phyloP scores from a whole-genome alignment of 2,113 vertebrate genomes.

The Drymodes brunneopygia region DNA sequence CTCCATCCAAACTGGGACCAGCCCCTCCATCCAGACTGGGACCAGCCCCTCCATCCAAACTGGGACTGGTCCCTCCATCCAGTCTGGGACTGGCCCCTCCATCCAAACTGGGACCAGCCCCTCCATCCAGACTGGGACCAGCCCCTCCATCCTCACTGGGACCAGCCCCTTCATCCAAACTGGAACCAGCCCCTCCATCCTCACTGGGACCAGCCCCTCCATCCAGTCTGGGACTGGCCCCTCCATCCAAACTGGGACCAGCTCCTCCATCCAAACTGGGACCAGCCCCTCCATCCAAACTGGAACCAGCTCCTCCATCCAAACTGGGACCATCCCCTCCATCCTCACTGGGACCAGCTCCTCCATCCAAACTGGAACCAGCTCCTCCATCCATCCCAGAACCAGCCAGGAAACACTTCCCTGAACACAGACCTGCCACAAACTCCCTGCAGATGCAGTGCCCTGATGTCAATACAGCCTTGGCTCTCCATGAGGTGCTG shows the following conservation, averaged over 20 bases:
- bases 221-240: too few species aligned
- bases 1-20: too few species aligned
- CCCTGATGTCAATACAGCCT: not conserved
- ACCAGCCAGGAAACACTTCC: not conserved
- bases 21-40: too few species aligned
- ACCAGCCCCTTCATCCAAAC: not conserved
- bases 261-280: not conserved
- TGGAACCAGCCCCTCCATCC: not conserved
- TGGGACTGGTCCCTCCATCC: not conserved
- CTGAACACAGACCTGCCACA: not conserved
- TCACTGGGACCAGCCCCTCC: not conserved
- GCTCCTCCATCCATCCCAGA: too few species aligned
- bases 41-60: not conserved
- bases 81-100: not conserved
- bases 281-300: not conserved
- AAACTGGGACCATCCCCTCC: not conserved
- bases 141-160: not conserved
- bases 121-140: not conserved
- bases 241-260: not conserved
- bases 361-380: not conserved
- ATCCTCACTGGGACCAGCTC: too few species aligned
- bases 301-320: not conserved
- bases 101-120: too few species aligned
- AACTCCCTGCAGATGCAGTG: not conserved
- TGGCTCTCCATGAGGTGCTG: not conserved